These are phyloP conservation scores for Notothenia coriiceps DNA, from an alignment of 2,113 vertebrate genomes.

Conservation along the genomic window DNA sequence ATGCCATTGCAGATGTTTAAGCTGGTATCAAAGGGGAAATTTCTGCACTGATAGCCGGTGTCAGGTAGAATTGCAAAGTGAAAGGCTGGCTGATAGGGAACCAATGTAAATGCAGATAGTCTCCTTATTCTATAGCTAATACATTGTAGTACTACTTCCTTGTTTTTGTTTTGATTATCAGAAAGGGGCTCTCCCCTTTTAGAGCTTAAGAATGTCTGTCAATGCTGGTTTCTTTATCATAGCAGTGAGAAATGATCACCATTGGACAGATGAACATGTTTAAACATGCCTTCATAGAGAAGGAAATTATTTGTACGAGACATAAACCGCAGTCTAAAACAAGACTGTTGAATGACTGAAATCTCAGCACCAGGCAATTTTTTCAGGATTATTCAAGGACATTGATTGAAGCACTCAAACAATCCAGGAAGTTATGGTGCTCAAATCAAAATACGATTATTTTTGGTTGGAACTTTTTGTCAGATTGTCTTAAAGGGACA, in stretches of 20 bases:
- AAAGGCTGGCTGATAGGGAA: no score
- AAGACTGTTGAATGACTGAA: neutral
- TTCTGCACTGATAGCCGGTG: no score
- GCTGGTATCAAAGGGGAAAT: neutral
- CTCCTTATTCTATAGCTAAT: neutral
- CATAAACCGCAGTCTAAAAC: no score
- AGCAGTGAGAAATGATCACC: neutral
- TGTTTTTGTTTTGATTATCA: neutral
- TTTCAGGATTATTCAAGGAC: neutral
- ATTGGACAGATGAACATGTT: neutral
- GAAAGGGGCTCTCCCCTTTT: neutral
- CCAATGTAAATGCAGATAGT: no score
- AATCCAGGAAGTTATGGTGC: accelerated
- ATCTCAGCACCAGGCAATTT: neutral
- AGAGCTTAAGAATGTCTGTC: neutral
- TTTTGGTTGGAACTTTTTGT: neutral
- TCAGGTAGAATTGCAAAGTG: no score
- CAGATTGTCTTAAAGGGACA: neutral
- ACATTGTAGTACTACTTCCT: neutral
- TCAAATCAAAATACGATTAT: neutral
- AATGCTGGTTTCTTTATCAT: neutral
- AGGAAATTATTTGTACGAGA: neutral
- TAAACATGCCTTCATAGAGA: constrained; percentile 19
- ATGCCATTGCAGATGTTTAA: neutral
- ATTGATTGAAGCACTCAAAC: neutral